Conservation (phyloP, 2,888 invertebrate genomes). For the Cheilosia pagana region DNA sequence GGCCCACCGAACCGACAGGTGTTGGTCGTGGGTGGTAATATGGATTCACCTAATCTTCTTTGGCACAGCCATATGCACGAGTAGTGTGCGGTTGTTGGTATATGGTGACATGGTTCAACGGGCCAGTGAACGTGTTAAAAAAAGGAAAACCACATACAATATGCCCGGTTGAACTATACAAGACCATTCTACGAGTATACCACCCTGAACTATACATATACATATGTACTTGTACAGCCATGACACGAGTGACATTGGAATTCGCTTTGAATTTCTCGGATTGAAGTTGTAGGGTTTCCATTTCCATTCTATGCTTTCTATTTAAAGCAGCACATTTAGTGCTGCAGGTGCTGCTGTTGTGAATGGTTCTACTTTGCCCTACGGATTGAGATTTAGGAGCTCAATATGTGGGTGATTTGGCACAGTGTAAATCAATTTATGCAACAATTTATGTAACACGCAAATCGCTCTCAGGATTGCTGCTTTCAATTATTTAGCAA, state of each 20-base stretch:
- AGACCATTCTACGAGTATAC: conserved; percentile 17
- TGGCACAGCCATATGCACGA: conserved; percentile 6
- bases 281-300: conserved; percentile 58
- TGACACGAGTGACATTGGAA: conserved; percentile 49
- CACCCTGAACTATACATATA: not conserved
- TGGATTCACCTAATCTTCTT: conserved; percentile 42
- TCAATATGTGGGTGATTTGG: not conserved
- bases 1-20: conserved; percentile 10
- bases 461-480: not conserved
- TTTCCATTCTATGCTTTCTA: conserved; percentile 16
- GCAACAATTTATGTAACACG: not conserved
- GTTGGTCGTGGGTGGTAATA: conserved; percentile 12
- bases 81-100: conserved; percentile 21
- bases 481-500: not conserved
- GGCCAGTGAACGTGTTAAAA: not conserved
- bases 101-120: not conserved
- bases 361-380: not conserved
- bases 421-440: not conserved
- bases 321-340: not conserved
- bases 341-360: not conserved
- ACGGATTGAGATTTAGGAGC: not conserved
- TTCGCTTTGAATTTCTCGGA: conserved; percentile 55
- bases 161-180: conserved; percentile 36
- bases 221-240: no score
- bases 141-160: conserved; percentile 30